Percentiles rank a stretch among this genome's conserved stretches.
Evolutionary conservation across 2,888 invertebrate genomes (phyloP).

Genomic region (Dolichomitus sp.): DNA sequence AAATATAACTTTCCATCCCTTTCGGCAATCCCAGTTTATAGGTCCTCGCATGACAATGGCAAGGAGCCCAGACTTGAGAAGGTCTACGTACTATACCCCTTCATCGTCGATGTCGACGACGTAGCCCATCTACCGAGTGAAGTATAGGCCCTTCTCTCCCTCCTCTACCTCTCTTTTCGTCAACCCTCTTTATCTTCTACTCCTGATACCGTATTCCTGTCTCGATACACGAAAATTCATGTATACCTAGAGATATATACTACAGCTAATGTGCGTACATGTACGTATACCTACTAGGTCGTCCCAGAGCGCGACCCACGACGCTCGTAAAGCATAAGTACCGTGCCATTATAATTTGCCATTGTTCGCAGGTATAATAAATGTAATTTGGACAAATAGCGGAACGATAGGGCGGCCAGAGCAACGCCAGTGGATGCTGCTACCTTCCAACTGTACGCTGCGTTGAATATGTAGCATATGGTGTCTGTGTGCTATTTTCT

Average conservation of each 20-base stretch:
- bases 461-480: conserved; percentile 29
- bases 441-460: conserved; percentile 38
- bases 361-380: conserved; percentile 70
- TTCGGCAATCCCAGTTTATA: conserved; percentile 77
- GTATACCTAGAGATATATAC: conserved; percentile 31
- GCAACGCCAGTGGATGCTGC: conserved; percentile 17
- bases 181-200: conserved; percentile 25
- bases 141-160: conserved; percentile 5
- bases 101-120: conserved; percentile 24
- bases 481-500: background rate
- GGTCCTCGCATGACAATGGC: conserved; percentile 76
- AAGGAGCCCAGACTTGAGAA: conserved; percentile 62
- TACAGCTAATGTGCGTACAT: conserved; percentile 22
- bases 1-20: conserved; percentile 75
- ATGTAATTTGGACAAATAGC: conserved; percentile 75
- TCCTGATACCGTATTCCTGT: background rate
- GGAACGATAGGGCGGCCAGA: conserved; percentile 62
- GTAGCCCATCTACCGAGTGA: conserved; percentile 17
- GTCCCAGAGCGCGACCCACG: conserved; percentile 72
- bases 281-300: conserved; percentile 60
- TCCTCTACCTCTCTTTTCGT: conserved; percentile 20
- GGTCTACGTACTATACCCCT: conserved; percentile 19
- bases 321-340: conserved; percentile 76
- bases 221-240: conserved; percentile 31
- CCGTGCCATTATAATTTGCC: conserved; percentile 66